Evolutionary conservation across 2,888 invertebrate species (phyloP).

Genomic region (Crocallis elinguaria): DNA sequence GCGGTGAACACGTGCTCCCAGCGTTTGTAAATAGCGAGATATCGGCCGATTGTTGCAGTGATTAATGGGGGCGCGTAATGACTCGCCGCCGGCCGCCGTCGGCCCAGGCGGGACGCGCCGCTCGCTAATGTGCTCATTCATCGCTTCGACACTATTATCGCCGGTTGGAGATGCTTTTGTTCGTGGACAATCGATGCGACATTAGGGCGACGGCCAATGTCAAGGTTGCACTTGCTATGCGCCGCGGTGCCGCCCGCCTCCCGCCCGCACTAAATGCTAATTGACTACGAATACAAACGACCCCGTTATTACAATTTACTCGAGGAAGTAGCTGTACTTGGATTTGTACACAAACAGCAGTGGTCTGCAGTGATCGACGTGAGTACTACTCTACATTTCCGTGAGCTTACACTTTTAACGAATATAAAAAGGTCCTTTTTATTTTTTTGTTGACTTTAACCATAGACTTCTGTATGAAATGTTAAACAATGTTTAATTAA

Average conservation of each 20-base stretch:
- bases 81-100: conserved; percentile 64
- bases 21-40: conserved; percentile 85
- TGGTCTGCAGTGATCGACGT: neutral
- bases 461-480: too few species aligned
- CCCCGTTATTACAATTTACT: conserved; percentile 52
- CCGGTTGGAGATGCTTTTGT: conserved; percentile 75
- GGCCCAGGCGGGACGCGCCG: conserved; percentile 58
- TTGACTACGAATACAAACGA: conserved; percentile 58
- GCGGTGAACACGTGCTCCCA: conserved; percentile 82
- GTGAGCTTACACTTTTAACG: neutral
- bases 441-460: too few species aligned
- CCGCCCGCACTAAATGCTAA: conserved; percentile 61
- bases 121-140: conserved; percentile 81
- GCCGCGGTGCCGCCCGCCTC: conserved; percentile 48
- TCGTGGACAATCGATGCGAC: conserved; percentile 76
- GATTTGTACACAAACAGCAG: conserved; percentile 23
- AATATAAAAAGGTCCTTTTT: too few species aligned
- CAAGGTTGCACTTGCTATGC: conserved; percentile 81
- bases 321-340: conserved; percentile 31
- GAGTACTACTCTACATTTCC: neutral
- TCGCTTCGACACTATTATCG: conserved; percentile 77
- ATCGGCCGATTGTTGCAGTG: conserved; percentile 85
- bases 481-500: too few species aligned
- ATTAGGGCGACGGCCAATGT: conserved; percentile 79
- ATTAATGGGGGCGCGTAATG: conserved; percentile 84